phyloP scores from a whole-genome alignment of 92 coral and sea anemone genomes.

The Porites cylindrica region DNA sequence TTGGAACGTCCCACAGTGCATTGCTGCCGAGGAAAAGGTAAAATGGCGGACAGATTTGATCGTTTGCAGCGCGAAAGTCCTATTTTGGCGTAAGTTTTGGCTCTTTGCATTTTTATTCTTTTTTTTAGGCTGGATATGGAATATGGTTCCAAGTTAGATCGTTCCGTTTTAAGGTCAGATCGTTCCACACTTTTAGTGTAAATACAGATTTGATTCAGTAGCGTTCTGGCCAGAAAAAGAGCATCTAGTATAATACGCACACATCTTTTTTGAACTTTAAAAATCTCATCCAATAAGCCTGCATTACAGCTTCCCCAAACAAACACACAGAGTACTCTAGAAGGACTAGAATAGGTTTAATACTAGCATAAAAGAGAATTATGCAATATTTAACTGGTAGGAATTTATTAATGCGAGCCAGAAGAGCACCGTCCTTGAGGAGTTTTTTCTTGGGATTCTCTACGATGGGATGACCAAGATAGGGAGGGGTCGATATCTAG shows the following conservation, averaged over 20 bases:
- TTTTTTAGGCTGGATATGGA: background rate
- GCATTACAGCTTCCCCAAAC: slow-evolving; percentile 60
- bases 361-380: slow-evolving; percentile 41
- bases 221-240: background rate
- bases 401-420: slow-evolving; percentile 28
- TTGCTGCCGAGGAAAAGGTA: slow-evolving; percentile 1
- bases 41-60: slow-evolving; percentile 24
- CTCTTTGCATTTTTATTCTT: background rate
- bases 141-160: background rate
- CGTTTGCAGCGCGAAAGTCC: background rate
- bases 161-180: too few relatives aligned
- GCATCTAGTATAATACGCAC: background rate
- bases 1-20: slow-evolving; percentile 2
- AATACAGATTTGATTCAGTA: background rate
- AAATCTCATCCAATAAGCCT: slow-evolving; percentile 37
- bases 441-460: too few relatives aligned
- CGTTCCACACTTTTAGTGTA: too few relatives aligned
- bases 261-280: slow-evolving; percentile 48
- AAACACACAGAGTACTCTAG: slow-evolving; percentile 29
- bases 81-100: background rate
- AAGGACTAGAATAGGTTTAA: slow-evolving; percentile 18
- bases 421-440: background rate
- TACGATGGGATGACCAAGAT: too few relatives aligned
- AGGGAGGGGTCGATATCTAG: too few relatives aligned
- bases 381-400: slow-evolving; percentile 31